Conservation (phyloP, 2,888 invertebrate genomes). For the Machimus atricapillus region DNA sequence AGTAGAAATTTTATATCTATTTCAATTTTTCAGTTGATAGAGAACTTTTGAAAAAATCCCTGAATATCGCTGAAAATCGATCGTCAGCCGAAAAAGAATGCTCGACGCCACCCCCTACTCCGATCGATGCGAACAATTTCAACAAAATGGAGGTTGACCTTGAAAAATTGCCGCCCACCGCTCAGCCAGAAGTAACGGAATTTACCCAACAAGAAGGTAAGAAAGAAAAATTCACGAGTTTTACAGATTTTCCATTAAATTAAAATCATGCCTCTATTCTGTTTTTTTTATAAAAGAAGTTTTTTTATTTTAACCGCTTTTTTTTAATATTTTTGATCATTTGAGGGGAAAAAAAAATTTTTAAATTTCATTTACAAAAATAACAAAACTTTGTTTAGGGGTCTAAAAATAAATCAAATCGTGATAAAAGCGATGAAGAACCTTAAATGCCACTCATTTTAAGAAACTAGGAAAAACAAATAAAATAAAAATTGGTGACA, state of each 20-base stretch:
- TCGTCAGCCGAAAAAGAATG: not conserved
- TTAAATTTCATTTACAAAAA: not conserved
- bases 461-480: not conserved
- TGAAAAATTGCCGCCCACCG: slow-evolving; percentile 47
- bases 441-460: not conserved
- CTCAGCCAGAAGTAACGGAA: slow-evolving; percentile 46
- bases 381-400: no score
- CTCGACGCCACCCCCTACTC: slow-evolving; percentile 49
- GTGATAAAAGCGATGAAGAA: no score
- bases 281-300: no score
- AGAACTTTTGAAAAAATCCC: slow-evolving; percentile 31
- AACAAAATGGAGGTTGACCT: slow-evolving; percentile 1
- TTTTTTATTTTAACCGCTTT: no score
- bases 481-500: not conserved
- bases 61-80: slow-evolving; percentile 37
- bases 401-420: no score
- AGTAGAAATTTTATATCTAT: no score
- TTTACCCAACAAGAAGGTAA: slow-evolving; percentile 46
- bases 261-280: no score
- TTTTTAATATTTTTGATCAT: no score
- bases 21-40: slow-evolving; percentile 35
- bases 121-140: slow-evolving; percentile 45
- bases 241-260: not conserved
- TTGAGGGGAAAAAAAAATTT: not conserved
- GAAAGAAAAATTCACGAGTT: not conserved